Evolutionary conservation across 2,888 invertebrate genomes (phyloP), one percentile per base, ranked within the genome.

Genomic region (Craniophora ligustri): DNA sequence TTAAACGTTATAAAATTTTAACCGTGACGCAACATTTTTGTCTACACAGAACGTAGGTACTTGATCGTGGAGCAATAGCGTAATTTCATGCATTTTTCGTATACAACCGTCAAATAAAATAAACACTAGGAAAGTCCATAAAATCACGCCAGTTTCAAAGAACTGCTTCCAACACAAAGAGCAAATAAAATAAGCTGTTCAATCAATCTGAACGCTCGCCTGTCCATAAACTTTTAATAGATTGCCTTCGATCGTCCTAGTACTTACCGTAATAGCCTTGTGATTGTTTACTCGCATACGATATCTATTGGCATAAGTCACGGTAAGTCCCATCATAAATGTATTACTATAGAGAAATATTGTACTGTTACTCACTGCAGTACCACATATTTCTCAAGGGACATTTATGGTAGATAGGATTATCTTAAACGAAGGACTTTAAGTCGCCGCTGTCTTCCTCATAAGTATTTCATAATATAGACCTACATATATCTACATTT

Each of bases 181-280:
- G 68, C 79, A 86, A 89, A 86, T 85, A 88, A 82, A 84, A 84
- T 86, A 84, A 85, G 81, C 81, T 81, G 72, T 81, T 83, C 85
- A 84, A 89, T 90, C 88, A 87, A 87, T 86, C 82, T 79, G 75
- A 75, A 73, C 76, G 72, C 71, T 72, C 72, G 69, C 69, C 81
- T 79, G 81, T 80, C 85, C 80, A 80, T 82, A 78, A 86, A 85
- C 84, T 86, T 87, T 86, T 87, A 87, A 87, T 89, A 91, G 85
- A 91, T 90, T 91, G 86, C 78, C 80, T 84, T 85, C 82, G 84
- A 84, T 82, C 84, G 80, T 65, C 66, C 55, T 67, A 81, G 82
- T 89, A 89, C 90, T 90, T 84, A 89, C 75, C 75, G 75, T 88
- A 88, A 91, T 89, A 72, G 82, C 73, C 67, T 72, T 67, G 66